These are phyloP conservation scores for pig (Sus scrofa) DNA, from an alignment of 2,113 vertebrate species.

Conservation along the genomic window DNA sequence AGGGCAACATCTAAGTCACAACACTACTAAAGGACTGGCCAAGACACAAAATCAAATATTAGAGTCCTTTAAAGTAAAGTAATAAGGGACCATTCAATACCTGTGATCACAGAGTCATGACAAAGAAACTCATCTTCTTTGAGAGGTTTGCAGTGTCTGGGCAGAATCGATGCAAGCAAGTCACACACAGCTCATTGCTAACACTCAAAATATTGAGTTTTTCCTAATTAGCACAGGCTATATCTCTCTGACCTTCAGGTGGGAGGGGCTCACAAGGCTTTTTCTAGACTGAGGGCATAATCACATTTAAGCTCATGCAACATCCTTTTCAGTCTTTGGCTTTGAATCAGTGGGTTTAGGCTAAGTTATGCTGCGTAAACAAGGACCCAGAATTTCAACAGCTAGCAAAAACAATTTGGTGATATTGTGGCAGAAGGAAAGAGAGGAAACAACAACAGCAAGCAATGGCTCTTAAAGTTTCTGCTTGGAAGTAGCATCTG, in stretches of 20 bases:
- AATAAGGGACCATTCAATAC: background rate
- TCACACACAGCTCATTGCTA: background rate
- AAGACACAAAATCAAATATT: constrained; percentile 31
- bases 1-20: background rate
- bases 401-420: background rate
- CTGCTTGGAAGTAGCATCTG: background rate
- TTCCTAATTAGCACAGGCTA: background rate
- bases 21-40: background rate
- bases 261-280: background rate
- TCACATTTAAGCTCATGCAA: background rate
- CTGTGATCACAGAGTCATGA: background rate
- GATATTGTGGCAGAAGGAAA: background rate
- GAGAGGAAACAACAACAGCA: background rate
- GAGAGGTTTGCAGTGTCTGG: background rate
- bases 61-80: constrained; percentile 50
- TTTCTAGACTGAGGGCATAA: constrained; percentile 7
- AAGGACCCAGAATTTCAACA: background rate
- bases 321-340: background rate
- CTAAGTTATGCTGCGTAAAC: background rate
- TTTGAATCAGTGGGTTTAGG: background rate
- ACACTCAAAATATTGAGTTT: background rate
- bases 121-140: constrained; percentile 16
- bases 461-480: background rate
- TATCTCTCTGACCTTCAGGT: background rate
- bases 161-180: background rate